Base-by-base conservation (phyloP, 2,888 invertebrate species). In the Melinopterus prodromus region DNA sequence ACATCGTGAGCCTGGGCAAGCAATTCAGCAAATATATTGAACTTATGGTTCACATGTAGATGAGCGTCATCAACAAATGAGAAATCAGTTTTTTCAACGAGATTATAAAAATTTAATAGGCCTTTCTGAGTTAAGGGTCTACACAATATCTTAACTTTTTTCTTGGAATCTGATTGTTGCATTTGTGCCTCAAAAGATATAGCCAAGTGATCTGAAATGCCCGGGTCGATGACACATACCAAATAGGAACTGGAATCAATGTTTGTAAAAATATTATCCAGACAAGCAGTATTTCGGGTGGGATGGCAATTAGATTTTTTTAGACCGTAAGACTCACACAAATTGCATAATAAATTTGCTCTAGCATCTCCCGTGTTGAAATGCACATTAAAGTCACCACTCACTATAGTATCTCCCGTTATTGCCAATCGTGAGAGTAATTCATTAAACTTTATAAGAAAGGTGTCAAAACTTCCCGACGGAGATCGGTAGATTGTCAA, bases 151-250 rank as follows among this genome's bases (percentile, higher is more conserved):
- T 26, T 26, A 26, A 26, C 26, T 26, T 26, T 26, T 26, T 26
- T 26, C 26, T 1, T 26, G 26, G 3, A 26, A 26, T 2, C 26
- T 26, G 26, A 26, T 26, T 26, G 26, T 26, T 26, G 26, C 26
- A 26, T 26, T 1, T 26, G 26, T 26, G 26, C 26, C 70, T 70
- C 12, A 70, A 70, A 70, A 6, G 70, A 70, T 9, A 70, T 70
- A 70, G 9, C 70, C 70, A 70, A 12, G 70, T 70, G 70, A 70
- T 70, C 70, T n/a, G 70, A 70, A 70, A 70, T n/a, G 70, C 9
- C n/a, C 70, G 70, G 9, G 16, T 6, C 70, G 16, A 70, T 15
- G 15, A 69, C 15, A 3, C 2, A 9, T n/a, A n/a, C 12, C n/a
- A 12, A 70, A 70, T 70, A 16, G 70, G 16, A 70, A 12, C 70